Percentiles rank a stretch among this genome's conserved stretches.
phyloP scores from a whole-genome alignment of 2,888 invertebrate species.

The Odontothrips loti region DNA sequence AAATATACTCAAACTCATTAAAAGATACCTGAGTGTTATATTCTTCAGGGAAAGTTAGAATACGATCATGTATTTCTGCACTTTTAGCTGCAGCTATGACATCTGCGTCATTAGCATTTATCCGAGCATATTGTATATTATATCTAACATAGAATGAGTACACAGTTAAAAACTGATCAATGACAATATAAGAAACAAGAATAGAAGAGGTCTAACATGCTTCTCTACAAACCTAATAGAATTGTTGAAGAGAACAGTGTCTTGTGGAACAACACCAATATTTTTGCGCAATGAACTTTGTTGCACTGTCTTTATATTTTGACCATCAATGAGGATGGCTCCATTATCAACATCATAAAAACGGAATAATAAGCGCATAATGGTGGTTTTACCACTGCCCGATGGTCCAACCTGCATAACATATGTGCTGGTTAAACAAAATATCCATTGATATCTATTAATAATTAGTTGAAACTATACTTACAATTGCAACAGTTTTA shows the following conservation, averaged over 20 bases:
- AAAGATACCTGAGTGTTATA: conserved; percentile 69
- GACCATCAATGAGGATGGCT: conserved; percentile 79
- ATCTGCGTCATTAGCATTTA: conserved; percentile 72
- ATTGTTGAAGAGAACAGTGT: conserved; percentile 92
- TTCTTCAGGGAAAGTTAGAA: conserved; percentile 83
- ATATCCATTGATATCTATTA: background rate
- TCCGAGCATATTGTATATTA: conserved; percentile 89
- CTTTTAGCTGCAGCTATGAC: conserved; percentile 83
- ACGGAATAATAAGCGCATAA: conserved; percentile 88
- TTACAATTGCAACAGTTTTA: conserved; percentile 74
- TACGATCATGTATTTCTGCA: conserved; percentile 91
- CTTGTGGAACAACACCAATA: conserved; percentile 95
- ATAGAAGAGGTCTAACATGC: conserved; percentile 13
- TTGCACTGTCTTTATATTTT: conserved; percentile 80
- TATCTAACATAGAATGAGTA: conserved; percentile 54
- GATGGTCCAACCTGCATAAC: conserved; percentile 72
- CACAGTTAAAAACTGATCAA: conserved; percentile 25
- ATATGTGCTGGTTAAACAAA: conserved; percentile 6
- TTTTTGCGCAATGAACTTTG: conserved; percentile 76
- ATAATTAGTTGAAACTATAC: conserved; percentile 38
- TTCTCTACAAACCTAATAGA: conserved; percentile 62
- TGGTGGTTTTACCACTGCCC: conserved; percentile 92
- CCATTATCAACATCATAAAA: conserved; percentile 94
- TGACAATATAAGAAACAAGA: conserved; percentile 9
- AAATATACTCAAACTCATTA: background rate